A percentile compares a stretch with the other conserved stretches of the same genome.
phyloP scores from a whole-genome alignment of 2,113 vertebrate species.

The Corydoras sp. region DNA sequence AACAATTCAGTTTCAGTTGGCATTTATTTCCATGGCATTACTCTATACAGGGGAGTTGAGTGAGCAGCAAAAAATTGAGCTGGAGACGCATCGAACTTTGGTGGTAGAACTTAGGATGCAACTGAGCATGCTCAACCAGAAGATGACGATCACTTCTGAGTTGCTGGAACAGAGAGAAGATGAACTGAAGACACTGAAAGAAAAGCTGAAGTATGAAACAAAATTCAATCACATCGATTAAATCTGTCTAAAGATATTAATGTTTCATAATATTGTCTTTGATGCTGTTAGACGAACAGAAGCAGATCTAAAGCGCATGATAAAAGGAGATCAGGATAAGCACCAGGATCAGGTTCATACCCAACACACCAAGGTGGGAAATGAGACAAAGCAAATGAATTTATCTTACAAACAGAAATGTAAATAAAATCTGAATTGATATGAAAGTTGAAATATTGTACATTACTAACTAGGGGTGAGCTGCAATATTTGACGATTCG shows the following conservation, averaged over 20 bases:
- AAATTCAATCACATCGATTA: background rate
- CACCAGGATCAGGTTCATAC: background rate
- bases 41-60: slow-evolving; percentile 63
- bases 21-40: background rate
- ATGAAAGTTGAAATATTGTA: too few species aligned
- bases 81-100: slow-evolving; percentile 60
- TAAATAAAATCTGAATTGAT: too few species aligned
- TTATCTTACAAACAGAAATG: background rate
- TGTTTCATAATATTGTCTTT: slow-evolving; percentile 4
- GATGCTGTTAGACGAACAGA: slow-evolving; percentile 47
- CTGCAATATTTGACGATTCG: too few species aligned
- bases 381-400: background rate
- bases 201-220: slow-evolving; percentile 58
- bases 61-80: slow-evolving; percentile 69
- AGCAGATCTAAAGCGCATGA: slow-evolving; percentile 22
- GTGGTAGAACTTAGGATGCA: slow-evolving; percentile 56
- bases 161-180: slow-evolving; percentile 60
- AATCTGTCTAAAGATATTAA: background rate
- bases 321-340: background rate
- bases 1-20: background rate
- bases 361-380: slow-evolving; percentile 21
- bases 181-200: slow-evolving; percentile 53
- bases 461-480: too few species aligned
- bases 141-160: slow-evolving; percentile 46
- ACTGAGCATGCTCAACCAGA: slow-evolving; percentile 55